phyloP scores from a whole-genome alignment of 2,797 vertebrate species.

The Tadarida brasiliensis region DNA sequence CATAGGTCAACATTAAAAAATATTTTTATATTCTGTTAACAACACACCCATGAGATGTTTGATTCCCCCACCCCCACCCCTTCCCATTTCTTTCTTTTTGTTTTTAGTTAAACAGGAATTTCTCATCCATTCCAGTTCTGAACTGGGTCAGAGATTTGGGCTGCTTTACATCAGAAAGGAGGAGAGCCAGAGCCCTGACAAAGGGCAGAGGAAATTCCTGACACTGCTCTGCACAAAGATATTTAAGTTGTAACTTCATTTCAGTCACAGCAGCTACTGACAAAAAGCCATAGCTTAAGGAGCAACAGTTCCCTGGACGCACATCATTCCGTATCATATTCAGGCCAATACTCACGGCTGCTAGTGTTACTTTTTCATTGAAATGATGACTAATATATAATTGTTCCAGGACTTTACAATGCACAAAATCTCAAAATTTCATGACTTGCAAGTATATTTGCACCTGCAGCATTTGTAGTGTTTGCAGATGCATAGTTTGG shows the following conservation, averaged over 20 bases:
- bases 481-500: conserved; percentile 38
- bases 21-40: conserved; percentile 15
- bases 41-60: conserved; percentile 44
- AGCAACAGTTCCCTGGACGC: conserved; percentile 46
- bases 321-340: conserved; percentile 72
- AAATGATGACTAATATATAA: conserved; percentile 71
- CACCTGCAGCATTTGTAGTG: conserved; percentile 39
- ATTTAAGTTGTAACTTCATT: conserved; percentile 64
- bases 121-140: conserved; percentile 65
- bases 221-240: conserved; percentile 14
- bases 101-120: conserved; percentile 49
- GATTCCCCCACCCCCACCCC: no score
- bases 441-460: conserved; percentile 43
- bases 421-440: conserved; percentile 64
- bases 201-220: conserved; percentile 52
- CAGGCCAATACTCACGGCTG: conserved; percentile 60
- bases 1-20: conserved; percentile 55
- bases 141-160: conserved; percentile 74
- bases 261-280: conserved; percentile 71
- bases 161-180: conserved; percentile 65
- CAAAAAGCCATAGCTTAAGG: conserved; percentile 60
- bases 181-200: not conserved
- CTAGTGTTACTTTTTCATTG: conserved; percentile 55
- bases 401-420: conserved; percentile 72
- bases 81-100: not conserved